Evolutionary conservation across 2,113 vertebrate genomes (phyloP), one percentile per base, ranked within the genome.

Genomic region (Thamnophis sirtalis): DNA sequence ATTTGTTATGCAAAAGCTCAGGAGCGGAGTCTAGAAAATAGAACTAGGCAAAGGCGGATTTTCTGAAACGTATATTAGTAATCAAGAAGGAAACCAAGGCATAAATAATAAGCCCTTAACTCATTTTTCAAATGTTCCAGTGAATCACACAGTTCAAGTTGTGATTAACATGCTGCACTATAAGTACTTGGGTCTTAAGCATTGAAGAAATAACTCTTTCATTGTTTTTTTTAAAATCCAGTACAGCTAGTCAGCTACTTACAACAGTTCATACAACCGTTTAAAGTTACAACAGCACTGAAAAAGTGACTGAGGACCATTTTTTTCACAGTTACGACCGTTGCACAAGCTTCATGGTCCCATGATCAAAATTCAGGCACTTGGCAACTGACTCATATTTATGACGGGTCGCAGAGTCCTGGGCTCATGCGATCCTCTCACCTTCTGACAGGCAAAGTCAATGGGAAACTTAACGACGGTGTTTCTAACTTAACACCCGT

Each of bases 1-100:
- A 54, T 91, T 94, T 80, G 33, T 55, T 92, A 73, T 55, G 8
- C 94, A 92, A 28, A 84, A 91, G 92, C 9, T 63, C 55, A 33
- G 51, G 91, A 94, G 28, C 93, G 87, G 90, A 24, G 5, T 49
- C 48, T 84, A 92, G 19, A 33, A 63, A 88, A 90, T 55, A 95
- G 93, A 89, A 88, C 86, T 89, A 68, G 54, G 33, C 86, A 89
- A 68, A 87, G 91, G 93, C 49, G 38, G 95, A 84, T 9, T 51
- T 51, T 4, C 86, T 26, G 73, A 93, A 94, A 89, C 90, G 92
- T 15, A 17, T 54, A 17, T 54, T 92, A 10, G 50, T 38, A 38
- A 51, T 21, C 17, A 80, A 38, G 17, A 54, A 51, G 53, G 50
- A 68, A 49, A 89, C 49, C 88, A 33, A 50, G 15, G 15, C 8